These are phyloP conservation scores for Stegodyphus dumicola DNA, from an alignment of 1,140 invertebrate genomes.

Conservation along the genomic window DNA sequence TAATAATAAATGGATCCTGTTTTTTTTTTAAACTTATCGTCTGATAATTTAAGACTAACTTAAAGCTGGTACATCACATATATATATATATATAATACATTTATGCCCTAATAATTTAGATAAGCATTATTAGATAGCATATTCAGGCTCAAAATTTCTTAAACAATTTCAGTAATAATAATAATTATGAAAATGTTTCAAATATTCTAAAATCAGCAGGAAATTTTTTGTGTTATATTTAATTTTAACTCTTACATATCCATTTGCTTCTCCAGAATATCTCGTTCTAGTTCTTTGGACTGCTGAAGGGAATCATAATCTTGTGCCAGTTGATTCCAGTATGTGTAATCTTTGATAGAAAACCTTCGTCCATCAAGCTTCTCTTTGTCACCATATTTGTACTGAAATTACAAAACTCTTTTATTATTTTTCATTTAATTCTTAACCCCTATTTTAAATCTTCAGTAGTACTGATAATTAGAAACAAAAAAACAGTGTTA, in stretches of 20 bases:
- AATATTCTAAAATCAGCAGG: no score
- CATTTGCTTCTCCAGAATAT: slow-evolving; percentile 56
- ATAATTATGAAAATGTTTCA: no score
- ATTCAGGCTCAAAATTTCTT: no score
- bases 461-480: no score
- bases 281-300: slow-evolving; percentile 60
- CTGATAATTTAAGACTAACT: no score
- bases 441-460: neutral
- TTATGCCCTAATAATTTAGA: neutral
- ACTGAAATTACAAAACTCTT: neutral
- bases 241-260: slow-evolving; percentile 58
- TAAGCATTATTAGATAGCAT: no score
- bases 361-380: slow-evolving; percentile 14
- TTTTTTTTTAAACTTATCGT: no score
- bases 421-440: neutral
- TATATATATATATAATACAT: no score
- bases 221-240: neutral
- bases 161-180: no score
- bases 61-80: no score
- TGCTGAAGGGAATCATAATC: slow-evolving; percentile 63
- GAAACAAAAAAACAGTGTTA: no score
- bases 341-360: slow-evolving; percentile 64
- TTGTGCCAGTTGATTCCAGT: slow-evolving; percentile 64
- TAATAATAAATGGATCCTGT: no score
- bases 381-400: neutral